These are phyloP conservation scores for Anguilla obscura DNA, from an alignment of 2,797 vertebrate genomes.

Conservation along the genomic window DNA sequence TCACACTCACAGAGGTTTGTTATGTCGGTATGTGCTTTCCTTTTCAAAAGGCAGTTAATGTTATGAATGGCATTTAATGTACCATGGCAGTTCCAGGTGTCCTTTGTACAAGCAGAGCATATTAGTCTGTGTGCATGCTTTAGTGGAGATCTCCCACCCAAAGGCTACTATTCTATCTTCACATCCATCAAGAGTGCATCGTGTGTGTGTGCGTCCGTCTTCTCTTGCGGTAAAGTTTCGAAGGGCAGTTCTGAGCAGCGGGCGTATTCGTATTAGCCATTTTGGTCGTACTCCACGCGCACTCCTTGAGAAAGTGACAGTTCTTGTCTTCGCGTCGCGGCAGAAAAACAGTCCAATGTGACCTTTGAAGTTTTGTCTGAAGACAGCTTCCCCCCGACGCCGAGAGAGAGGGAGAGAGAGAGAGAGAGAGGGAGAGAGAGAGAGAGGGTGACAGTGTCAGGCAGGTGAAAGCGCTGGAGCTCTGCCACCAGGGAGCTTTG, in stretches of 20 bases:
- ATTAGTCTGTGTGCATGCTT: background rate
- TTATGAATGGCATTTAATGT: background rate
- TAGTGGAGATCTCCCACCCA: background rate
- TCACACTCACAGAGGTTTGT: background rate
- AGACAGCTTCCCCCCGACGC: background rate
- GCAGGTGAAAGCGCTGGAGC: background rate
- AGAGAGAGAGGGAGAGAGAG: background rate
- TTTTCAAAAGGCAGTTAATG: background rate
- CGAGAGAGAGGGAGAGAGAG: no score
- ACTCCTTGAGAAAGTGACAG: background rate
- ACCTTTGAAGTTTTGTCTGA: conserved; percentile 48
- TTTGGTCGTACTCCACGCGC: background rate
- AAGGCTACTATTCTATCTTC: background rate
- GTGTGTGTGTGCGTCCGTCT: background rate
- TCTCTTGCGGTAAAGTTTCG: background rate
- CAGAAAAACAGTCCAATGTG: conserved; percentile 43
- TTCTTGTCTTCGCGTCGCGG: conserved; percentile 17
- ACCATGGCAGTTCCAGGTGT: background rate
- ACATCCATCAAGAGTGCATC: background rate
- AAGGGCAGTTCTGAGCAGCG: background rate
- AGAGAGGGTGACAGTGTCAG: conserved; percentile 9
- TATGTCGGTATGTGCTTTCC: background rate
- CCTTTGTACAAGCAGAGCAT: background rate
- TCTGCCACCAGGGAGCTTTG: background rate
- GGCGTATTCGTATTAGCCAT: background rate